These are phyloP conservation scores for Nesoenas mayeri DNA, from an alignment of 2,113 vertebrate genomes.

Conservation along the genomic window DNA sequence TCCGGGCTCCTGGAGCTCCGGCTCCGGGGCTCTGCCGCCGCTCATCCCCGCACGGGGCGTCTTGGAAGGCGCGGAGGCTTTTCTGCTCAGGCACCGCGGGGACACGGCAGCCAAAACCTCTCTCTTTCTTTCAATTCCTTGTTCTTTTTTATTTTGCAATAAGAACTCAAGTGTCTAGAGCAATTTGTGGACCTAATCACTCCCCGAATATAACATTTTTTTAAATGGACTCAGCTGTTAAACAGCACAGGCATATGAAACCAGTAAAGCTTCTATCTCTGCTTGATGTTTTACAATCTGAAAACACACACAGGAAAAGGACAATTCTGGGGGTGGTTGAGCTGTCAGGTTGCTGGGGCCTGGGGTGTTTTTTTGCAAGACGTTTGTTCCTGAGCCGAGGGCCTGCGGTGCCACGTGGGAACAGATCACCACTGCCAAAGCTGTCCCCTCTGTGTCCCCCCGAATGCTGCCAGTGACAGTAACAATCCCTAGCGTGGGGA, in stretches of 20 bases:
- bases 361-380: not conserved
- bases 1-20: not conserved
- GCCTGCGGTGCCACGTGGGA: not conserved
- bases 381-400: not conserved
- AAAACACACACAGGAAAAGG: constrained; percentile 51
- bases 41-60: not conserved
- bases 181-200: constrained; percentile 57
- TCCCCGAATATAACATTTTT: constrained; percentile 34
- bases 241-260: constrained; percentile 37
- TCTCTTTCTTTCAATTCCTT: constrained; percentile 29
- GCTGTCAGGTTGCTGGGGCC: constrained; percentile 7
- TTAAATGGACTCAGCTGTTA: constrained; percentile 61
- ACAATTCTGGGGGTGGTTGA: not conserved
- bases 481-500: not conserved
- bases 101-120: not conserved
- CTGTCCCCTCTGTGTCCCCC: not conserved
- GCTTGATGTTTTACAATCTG: constrained; percentile 53
- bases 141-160: constrained; percentile 29
- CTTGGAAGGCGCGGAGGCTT: not conserved
- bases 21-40: not conserved
- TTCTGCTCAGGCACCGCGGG: constrained; percentile 6
- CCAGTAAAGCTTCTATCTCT: constrained; percentile 51
- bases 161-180: constrained; percentile 43
- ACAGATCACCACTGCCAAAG: not conserved
- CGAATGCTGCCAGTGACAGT: not conserved